Base-by-base conservation (phyloP, 2,888 invertebrate species). In the Phytoseiulus persimilis region DNA sequence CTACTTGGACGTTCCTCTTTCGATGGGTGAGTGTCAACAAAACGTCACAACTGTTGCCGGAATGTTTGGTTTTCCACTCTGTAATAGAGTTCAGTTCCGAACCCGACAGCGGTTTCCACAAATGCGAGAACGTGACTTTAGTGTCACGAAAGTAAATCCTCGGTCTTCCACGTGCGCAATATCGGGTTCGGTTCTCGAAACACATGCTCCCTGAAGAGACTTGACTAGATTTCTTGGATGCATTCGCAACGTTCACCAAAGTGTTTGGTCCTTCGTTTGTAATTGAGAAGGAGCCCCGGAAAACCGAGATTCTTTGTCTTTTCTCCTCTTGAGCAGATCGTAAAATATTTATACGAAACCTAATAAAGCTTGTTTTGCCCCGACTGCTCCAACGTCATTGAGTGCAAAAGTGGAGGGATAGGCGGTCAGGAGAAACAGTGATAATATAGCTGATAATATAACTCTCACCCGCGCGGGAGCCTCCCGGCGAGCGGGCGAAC, bases 261-360 rank as follows among this genome's bases (percentile, higher is more conserved):
- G 39, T 3, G 39, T 9, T 39, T 9, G 39, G 39, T 39, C 3
- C 2, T 65, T 65, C 18, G 65, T 65, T 18, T 28, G 28, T 28
- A 23, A 65, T 65, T 2, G 39, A 39, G 18, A 2, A 65, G 9
- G 65, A 65, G 1, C 1, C 65, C 65, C 11, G 18, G 28, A 65
- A 23, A 65, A 28, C 65, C 65, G 65, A 28, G 65, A 65, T 65
- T 65, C 18, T 65, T 65, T 23, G 5, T 2, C 65, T 65, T 23
- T 23, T 23, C 18, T 28, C 18, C 28, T 28, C 65, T 28, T 2
- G 65, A 65, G 23, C 1, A 23, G 28, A 28, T 65, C 65, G 65
- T 65, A 65, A 65, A 65, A 65, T 65, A 65, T 65, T 65, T 65
- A 65, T 65, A 65, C 65, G 65, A 65, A 65, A 65, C 65, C 65